Conservation (phyloP, 2,113 vertebrate genomes). For the Mirounga angustirostris region DNA sequence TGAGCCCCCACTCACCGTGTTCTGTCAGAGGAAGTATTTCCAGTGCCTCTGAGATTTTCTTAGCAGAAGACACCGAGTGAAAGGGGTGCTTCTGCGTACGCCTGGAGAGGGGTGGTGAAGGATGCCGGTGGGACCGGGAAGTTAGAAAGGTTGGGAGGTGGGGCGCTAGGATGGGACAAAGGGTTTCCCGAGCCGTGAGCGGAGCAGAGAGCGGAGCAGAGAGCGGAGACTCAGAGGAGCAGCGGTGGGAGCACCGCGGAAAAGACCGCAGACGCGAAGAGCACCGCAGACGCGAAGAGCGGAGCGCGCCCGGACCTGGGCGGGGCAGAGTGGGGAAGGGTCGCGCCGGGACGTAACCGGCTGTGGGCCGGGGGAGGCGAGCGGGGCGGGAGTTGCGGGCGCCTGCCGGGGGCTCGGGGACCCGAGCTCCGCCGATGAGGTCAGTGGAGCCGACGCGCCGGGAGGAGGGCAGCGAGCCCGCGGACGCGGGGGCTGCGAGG, state of each 20-base stretch:
- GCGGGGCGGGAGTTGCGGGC: fast-evolving
- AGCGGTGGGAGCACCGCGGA: background rate
- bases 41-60: background rate
- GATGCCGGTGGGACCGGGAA: background rate
- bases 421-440: slow-evolving; percentile 51
- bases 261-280: background rate
- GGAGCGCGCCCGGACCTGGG: background rate
- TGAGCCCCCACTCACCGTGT: background rate
- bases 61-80: background rate
- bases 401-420: background rate
- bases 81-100: background rate
- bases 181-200: background rate
- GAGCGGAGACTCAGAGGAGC: background rate
- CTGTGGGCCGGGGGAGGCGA: background rate
- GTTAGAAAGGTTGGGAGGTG: background rate
- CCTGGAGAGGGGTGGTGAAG: background rate
- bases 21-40: background rate
- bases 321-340: background rate
- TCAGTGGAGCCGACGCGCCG: background rate
- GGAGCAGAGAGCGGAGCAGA: background rate
- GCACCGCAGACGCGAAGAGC: background rate
- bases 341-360: background rate
- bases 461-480: background rate
- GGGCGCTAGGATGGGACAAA: background rate
- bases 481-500: background rate